Percentiles rank a stretch among this genome's conserved stretches.
These are phyloP conservation scores for Arion vulgaris DNA, from an alignment of 1,140 invertebrate species.

Conservation along the genomic window DNA sequence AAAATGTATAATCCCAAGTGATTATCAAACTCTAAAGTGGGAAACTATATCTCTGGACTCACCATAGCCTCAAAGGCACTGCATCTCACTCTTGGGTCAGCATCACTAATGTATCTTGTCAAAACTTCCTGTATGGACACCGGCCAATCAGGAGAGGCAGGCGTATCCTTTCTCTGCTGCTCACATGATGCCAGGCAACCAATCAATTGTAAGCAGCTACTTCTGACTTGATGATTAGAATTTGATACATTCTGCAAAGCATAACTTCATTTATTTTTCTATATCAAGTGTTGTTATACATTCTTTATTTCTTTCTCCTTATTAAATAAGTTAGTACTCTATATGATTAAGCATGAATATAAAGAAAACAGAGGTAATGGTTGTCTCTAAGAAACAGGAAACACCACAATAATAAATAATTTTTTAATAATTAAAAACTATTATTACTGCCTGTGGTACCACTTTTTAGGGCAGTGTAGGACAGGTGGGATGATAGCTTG, in stretches of 20 bases:
- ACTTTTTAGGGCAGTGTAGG: too few species aligned
- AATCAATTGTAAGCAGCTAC: conserved; percentile 84
- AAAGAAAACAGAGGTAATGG: too few species aligned
- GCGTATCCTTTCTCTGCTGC: conserved; percentile 37
- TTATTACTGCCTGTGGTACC: too few species aligned
- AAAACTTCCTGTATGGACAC: conserved; percentile 47
- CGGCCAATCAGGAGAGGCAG: conserved; percentile 32
- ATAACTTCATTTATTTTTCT: too few species aligned
- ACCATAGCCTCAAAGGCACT: conserved; percentile 90
- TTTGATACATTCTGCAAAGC: conserved; percentile 79
- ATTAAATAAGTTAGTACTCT: too few species aligned
- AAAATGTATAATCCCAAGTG: too few species aligned
- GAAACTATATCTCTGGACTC: conserved; percentile 64
- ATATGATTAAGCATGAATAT: background rate
- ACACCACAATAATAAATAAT: background rate
- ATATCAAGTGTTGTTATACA: too few species aligned
- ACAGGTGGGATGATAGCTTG: too few species aligned
- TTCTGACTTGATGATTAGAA: conserved; percentile 84
- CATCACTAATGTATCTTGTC: conserved; percentile 73
- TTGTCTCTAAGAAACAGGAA: too few species aligned
- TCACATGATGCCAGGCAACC: conserved; percentile 63
- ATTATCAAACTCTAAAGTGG: too few species aligned
- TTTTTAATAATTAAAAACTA: too few species aligned
- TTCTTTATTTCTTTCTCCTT: too few species aligned
- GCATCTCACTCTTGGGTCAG: conserved; percentile 90